Base-by-base conservation (phyloP, 2,888 invertebrate species). In the Beris morrisii region DNA sequence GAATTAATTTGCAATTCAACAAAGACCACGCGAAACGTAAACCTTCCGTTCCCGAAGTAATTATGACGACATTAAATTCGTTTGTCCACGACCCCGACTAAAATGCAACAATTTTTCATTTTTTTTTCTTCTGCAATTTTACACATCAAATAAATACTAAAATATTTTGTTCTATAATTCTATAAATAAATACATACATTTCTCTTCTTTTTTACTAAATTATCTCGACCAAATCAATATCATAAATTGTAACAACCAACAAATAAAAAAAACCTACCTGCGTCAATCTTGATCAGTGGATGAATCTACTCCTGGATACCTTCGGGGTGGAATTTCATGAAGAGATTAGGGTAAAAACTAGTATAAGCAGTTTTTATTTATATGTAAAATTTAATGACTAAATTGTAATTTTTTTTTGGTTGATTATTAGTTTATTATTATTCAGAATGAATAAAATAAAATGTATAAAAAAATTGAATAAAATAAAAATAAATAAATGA, bases 251-350 rank as follows among this genome's bases (percentile, higher is more conserved):
- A 64, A 44, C 44, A 31, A 56, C 50, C 28, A 48, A 65, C 55
- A 65, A 65, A 64, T 48, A 38, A 59, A 59, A 46, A 55, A 30
- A 66, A 69, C 69, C 69, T 69, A 67, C 72, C 69, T 73, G 70
- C 70, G 66, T 71, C 69, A 67, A 63, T 69, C 67, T 74, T 76
- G 78, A 79, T 79, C 79, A 79, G 79, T 79, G 79, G 79, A 78
- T 78, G 79, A 76, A 79, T 75, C 79, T 79, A 76, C 78, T 79
- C 79, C 79, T 79, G 79, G 78, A 78, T 76, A 79, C 79, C 79
- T 79, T 78, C 77, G n/a, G 31, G 31, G 38, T 75, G 73, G 74
- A 73, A 75, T 73, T 77, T 75, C 72, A 74, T 78, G 79, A 78
- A 79, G 80, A 79, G 79, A 79, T 78, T 78, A 78, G 32, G 73